These are phyloP conservation scores for Anableps anableps DNA, from an alignment of 2,797 vertebrate species.

Conservation along the genomic window DNA sequence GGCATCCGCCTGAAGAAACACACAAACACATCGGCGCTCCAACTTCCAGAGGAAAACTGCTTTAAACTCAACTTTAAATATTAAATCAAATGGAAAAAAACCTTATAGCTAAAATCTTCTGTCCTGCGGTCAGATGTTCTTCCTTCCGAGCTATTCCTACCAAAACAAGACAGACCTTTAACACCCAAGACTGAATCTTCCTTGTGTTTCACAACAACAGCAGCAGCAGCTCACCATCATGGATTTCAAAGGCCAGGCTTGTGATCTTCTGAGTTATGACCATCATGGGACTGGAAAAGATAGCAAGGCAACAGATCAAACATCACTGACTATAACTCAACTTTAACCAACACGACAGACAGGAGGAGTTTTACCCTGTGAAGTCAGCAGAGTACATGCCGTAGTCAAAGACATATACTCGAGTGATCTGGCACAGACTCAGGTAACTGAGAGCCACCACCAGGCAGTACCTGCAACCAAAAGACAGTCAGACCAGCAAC, in stretches of 20 bases:
- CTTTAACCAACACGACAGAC: neutral
- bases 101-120: slow-evolving; percentile 91
- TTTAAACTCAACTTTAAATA: neutral
- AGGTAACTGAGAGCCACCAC: slow-evolving; percentile 97
- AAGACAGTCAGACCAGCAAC: neutral
- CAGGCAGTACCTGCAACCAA: slow-evolving; percentile 90
- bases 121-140: slow-evolving; percentile 88
- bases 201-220: neutral
- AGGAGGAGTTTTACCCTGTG: slow-evolving; percentile 88
- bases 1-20: slow-evolving; percentile 87
- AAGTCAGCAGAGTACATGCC: slow-evolving; percentile 99
- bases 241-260: slow-evolving; percentile 95
- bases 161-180: slow-evolving; percentile 3
- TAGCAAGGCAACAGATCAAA: neutral
- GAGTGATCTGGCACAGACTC: slow-evolving; percentile 95
- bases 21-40: neutral
- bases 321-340: neutral
- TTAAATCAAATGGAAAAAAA: slow-evolving; percentile 47
- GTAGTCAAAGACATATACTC: slow-evolving; percentile 98
- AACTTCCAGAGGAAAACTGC: neutral
- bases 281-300: slow-evolving; percentile 91
- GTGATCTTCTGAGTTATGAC: slow-evolving; percentile 99
- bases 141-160: slow-evolving; percentile 92
- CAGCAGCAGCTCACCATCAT: slow-evolving; percentile 87
- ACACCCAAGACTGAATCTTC: neutral